These are phyloP conservation scores for Chloroceryle amazona DNA, from an alignment of 2,797 vertebrate species.

Conservation along the genomic window DNA sequence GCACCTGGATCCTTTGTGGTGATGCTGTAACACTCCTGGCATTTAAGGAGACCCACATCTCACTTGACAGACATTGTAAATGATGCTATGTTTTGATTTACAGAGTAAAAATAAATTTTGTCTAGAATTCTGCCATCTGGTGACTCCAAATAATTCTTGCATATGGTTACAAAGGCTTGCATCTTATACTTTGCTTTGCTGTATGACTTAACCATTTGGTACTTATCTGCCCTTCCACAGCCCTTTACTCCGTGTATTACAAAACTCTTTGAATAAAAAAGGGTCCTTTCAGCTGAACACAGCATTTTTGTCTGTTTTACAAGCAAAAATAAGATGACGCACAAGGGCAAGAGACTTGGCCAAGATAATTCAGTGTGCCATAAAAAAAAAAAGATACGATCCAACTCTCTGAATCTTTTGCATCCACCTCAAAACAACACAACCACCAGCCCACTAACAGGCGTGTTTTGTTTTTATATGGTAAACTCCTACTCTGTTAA, in stretches of 20 bases:
- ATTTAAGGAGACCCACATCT: not conserved
- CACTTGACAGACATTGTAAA: not conserved
- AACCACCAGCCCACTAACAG: not conserved
- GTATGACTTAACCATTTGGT: not conserved
- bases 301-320: constrained; percentile 7
- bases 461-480: not conserved
- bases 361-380: not conserved
- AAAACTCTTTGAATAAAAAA: not conserved
- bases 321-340: not conserved
- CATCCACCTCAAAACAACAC: not conserved
- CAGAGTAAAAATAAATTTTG: constrained; percentile 10
- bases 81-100: not conserved
- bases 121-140: constrained; percentile 48
- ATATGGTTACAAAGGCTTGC: not conserved
- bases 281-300: not conserved
- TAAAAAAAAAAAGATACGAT: not conserved
- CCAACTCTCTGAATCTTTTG: not conserved
- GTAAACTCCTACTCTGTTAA: not conserved
- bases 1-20: not conserved
- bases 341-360: not conserved
- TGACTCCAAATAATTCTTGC: constrained; percentile 27
- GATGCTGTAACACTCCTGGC: not conserved
- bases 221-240: constrained; percentile 1
- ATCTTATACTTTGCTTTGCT: not conserved
- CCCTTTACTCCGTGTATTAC: not conserved